Evolutionary conservation across 2,113 vertebrate species (phyloP), one percentile per base, ranked within the genome.

Genomic region (Connochaetes taurinus): DNA sequence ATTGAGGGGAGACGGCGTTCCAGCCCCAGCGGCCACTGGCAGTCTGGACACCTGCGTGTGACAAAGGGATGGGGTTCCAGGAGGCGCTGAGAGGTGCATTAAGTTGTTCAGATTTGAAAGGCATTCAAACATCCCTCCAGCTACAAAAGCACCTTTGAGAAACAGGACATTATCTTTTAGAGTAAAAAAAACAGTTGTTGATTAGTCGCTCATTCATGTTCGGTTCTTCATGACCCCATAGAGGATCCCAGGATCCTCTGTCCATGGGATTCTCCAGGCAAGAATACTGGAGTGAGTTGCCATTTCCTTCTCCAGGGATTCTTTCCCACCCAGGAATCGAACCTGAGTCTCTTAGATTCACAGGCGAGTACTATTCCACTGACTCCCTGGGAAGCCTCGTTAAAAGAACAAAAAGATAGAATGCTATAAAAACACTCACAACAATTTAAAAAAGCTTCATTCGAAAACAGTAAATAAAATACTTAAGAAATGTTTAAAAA

Each of bases 11-110:
- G n/a, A 40, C 0, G 16, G 67, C 5, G 2, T 40, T 40, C 17
- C 19, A 1, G 19, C 10, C n/a, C 19, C 67, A 12, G 67, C 0
- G 5, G n/a, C 67, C 67, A 19, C 10, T 5, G 9, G 33, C n/a
- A 40, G n/a, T 11, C n/a, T 36, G n/a, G 17, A 71, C n/a, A 71
- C n/a, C 2, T 71, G n/a, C 0, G 5, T 71, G n/a, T 71, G 9
- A 71, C 0, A 5, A 71, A 36, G n/a, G 9, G n/a, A 23, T 40
- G n/a, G 19, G 19, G n/a, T 71, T 71, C n/a, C 67, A 23, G 19
- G 67, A 23, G 19, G n/a, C 0, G 2, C 64, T 71, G n/a, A 71
- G 64, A 6, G 64, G 9, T 71, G n/a, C 67, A 21, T 21, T 36
- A 23, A 36, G 4, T 12, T 71, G n/a, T 23, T 40, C 19, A 71